These are phyloP conservation scores for Aleiodes sp. DNA, from an alignment of 1,140 invertebrate genomes.

Conservation along the genomic window DNA sequence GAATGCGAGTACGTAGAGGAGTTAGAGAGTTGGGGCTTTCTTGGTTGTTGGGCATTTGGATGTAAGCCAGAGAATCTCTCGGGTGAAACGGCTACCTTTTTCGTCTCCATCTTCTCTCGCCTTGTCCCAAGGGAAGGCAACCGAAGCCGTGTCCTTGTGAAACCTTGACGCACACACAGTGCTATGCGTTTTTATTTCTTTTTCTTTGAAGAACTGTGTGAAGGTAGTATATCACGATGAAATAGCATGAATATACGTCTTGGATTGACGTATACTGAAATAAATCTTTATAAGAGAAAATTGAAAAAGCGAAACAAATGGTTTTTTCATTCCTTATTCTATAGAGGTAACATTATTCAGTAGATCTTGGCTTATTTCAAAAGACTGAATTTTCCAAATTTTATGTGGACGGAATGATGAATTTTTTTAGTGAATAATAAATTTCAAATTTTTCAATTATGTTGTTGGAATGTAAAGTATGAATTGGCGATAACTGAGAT, in stretches of 20 bases:
- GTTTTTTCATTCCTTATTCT: no score
- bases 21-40: conserved; percentile 48
- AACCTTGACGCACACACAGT: conserved; percentile 16
- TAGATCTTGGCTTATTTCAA: no score
- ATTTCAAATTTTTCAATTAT: no score
- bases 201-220: not conserved
- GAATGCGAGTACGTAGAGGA: conserved; percentile 43
- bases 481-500: no score
- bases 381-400: no score
- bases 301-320: no score
- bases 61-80: conserved; percentile 50
- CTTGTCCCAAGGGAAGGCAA: not conserved
- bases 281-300: no score
- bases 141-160: conserved; percentile 6
- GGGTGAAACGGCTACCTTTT: conserved; percentile 49
- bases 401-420: no score
- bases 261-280: no score
- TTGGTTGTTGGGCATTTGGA: conserved; percentile 55
- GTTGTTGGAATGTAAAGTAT: no score
- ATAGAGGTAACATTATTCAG: no score
- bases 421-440: no score
- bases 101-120: conserved; percentile 20
- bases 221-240: not conserved
- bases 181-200: conserved; percentile 22
- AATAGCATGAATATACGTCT: not conserved